A percentile compares a stretch with the other conserved stretches of the same genome.
phyloP scores from a whole-genome alignment of 2,113 vertebrate species.

The Podarcis cretensis region DNA sequence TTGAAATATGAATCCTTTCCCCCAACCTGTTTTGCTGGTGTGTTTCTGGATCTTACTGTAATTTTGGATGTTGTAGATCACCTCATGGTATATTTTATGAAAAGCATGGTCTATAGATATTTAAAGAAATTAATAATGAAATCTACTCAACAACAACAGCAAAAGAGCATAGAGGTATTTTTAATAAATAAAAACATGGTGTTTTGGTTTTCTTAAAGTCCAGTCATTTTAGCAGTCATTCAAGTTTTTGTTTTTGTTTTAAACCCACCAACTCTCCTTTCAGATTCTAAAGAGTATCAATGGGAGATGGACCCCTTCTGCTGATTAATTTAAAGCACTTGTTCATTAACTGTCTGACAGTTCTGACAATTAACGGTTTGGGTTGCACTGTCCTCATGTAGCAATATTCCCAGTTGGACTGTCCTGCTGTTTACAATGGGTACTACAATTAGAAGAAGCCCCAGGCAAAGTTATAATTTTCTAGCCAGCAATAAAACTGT shows the following conservation, averaged over 20 bases:
- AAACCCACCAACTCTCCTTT: background rate
- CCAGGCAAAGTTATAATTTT: slow-evolving; percentile 16
- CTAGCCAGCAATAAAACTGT: slow-evolving; percentile 24
- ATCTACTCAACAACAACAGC: no score
- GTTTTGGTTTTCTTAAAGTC: background rate
- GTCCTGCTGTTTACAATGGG: background rate
- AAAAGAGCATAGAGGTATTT: no score
- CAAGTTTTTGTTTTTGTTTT: no score
- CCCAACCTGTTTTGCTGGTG: no score
- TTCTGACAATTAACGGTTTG: slow-evolving; percentile 26
- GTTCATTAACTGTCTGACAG: slow-evolving; percentile 51
- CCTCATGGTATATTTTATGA: no score
- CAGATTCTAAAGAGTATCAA: background rate
- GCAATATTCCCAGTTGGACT: slow-evolving; percentile 22
- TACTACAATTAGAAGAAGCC: slow-evolving; percentile 38
- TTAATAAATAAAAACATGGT: no score
- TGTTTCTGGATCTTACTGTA: no score
- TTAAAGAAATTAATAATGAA: no score
- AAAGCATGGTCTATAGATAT: no score
- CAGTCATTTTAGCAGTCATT: background rate
- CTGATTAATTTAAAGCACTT: slow-evolving; percentile 52
- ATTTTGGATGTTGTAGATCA: no score
- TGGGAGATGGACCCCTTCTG: slow-evolving; percentile 10
- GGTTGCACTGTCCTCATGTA: background rate
- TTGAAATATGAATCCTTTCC: no score